Percentiles rank a stretch among this genome's conserved stretches.
phyloP scores from a whole-genome alignment of 1,140 invertebrate genomes.

The Tribolium castaneum region DNA sequence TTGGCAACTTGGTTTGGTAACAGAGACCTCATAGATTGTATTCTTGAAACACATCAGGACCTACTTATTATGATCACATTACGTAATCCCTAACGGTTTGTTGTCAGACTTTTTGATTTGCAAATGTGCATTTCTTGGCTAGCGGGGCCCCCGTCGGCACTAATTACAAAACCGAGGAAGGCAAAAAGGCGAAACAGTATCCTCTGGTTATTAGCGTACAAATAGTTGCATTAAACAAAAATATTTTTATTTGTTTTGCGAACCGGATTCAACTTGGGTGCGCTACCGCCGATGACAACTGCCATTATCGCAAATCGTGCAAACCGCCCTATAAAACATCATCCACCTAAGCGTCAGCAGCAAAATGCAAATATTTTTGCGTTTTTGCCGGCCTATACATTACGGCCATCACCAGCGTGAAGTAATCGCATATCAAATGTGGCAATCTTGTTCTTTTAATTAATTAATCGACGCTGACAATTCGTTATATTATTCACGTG shows the following conservation, averaged over 20 bases:
- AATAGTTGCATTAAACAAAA: not conserved
- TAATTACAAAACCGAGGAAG: not conserved
- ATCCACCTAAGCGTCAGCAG: not conserved
- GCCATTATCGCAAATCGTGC: slow-evolving; percentile 8
- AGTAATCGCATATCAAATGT: slow-evolving; percentile 15
- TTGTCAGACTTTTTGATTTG: no score
- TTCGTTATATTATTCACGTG: slow-evolving; percentile 26
- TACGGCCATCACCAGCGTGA: not conserved
- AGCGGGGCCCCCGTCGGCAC: no score
- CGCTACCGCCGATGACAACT: not conserved
- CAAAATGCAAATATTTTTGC: slow-evolving; percentile 1
- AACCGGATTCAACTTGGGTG: not conserved
- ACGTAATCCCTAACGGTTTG: no score
- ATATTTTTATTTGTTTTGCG: not conserved
- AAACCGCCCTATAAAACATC: slow-evolving; percentile 3
- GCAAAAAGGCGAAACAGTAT: not conserved
- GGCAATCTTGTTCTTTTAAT: slow-evolving; percentile 23
- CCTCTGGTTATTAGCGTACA: not conserved
- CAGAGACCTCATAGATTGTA: no score
- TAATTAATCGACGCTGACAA: slow-evolving; percentile 22
- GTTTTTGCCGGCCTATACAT: not conserved
- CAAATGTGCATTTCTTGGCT: no score
- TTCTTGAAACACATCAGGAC: no score
- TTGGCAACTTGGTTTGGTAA: no score
- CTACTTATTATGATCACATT: no score